Evolutionary conservation across 1,140 invertebrate species (phyloP).

Genomic region (Drosophila busckii): DNA sequence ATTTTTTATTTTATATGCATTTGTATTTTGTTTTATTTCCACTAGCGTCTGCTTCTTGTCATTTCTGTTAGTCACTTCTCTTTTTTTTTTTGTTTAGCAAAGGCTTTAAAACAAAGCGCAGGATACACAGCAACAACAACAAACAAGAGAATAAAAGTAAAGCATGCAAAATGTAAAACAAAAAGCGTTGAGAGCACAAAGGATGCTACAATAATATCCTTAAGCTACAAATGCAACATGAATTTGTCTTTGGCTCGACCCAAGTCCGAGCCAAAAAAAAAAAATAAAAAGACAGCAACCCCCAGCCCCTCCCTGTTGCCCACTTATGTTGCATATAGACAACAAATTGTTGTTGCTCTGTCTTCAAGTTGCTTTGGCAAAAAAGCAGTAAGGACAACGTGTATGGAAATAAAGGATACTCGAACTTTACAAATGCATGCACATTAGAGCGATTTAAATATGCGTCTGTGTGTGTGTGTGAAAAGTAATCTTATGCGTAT

Average conservation of each 20-base stretch:
- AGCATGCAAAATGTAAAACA: conserved; percentile 68
- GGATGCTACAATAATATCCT: conserved; percentile 75
- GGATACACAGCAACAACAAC: conserved; percentile 14
- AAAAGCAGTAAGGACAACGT: conserved; percentile 11
- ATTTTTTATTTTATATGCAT: conserved; percentile 2
- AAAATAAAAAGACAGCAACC: too few species aligned
- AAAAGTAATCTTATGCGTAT: conserved; percentile 61
- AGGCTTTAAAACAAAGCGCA: conserved; percentile 55
- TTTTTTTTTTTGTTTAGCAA: conserved; percentile 30
- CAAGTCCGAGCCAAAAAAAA: conserved; percentile 8
- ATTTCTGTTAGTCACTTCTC: conserved; percentile 10
- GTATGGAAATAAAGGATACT: conserved; percentile 57
- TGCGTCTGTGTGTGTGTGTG: conserved; percentile 20
- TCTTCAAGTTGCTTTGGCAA: conserved; percentile 56
- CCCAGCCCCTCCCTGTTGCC: conserved; percentile 7
- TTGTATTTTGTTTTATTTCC: conserved; percentile 33
- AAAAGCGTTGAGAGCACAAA: conserved; percentile 54
- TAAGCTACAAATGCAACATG: conserved; percentile 75
- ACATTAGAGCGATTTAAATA: conserved; percentile 47
- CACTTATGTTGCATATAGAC: conserved; percentile 20
- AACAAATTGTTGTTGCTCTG: conserved; percentile 40
- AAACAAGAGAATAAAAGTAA: conserved; percentile 26
- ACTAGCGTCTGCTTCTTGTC: conserved; percentile 24
- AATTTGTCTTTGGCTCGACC: conserved; percentile 67
- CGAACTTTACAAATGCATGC: conserved; percentile 73